Evolutionary conservation across 2,888 invertebrate species (phyloP).

Genomic region (Chrysodeixis includens): DNA sequence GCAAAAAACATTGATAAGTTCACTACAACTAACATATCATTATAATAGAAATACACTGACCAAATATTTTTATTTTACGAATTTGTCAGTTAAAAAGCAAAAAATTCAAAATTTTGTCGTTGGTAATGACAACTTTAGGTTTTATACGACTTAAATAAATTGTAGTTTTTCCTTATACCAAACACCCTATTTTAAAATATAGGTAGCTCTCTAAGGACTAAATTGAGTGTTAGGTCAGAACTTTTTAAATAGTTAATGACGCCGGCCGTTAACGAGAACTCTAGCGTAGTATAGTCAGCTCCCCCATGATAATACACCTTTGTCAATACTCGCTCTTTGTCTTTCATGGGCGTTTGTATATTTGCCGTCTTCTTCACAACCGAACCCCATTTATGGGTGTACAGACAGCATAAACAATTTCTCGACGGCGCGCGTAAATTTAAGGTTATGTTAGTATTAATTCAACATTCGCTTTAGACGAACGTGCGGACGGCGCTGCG

Average conservation of each 20-base stretch:
- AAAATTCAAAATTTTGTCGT: background rate
- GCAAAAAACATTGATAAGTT: too few species aligned
- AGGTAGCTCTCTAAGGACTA: constrained; percentile 10
- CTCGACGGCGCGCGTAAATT: constrained; percentile 84
- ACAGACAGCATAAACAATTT: constrained; percentile 85
- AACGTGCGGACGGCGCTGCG: constrained; percentile 68
- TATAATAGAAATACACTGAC: background rate
- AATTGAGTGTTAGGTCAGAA: constrained; percentile 20
- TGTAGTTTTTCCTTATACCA: constrained; percentile 7
- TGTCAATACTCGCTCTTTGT: constrained; percentile 71
- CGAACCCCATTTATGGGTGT: constrained; percentile 82
- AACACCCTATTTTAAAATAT: constrained; percentile 6
- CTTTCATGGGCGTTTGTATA: constrained; percentile 59
- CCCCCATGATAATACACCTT: constrained; percentile 71
- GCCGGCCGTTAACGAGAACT: constrained; percentile 41
- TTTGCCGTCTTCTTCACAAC: constrained; percentile 72
- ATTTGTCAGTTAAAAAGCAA: background rate
- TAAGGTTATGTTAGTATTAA: constrained; percentile 88
- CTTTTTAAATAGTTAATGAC: constrained; percentile 48
- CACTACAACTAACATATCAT: too few species aligned
- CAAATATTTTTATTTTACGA: background rate
- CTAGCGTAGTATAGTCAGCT: constrained; percentile 61
- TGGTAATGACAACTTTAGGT: background rate
- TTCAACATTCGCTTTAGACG: constrained; percentile 79
- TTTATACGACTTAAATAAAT: background rate